A percentile compares a stretch with the other conserved stretches of the same genome.
Conservation (phyloP, 2,113 vertebrate species). For the Oncorhynchus gorbuscha region DNA sequence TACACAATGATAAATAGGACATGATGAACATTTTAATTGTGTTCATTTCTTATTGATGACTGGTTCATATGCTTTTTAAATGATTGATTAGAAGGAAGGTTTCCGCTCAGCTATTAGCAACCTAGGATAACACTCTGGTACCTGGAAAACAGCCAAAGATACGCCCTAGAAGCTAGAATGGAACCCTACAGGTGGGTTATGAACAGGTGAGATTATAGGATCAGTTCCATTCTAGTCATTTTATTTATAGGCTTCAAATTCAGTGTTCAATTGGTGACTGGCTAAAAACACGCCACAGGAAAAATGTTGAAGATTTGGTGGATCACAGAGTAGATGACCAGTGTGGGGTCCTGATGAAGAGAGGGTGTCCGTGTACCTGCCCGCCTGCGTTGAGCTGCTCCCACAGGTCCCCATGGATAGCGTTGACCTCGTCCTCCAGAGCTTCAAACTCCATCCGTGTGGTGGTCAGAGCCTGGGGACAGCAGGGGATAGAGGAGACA, state of each 20-base stretch:
- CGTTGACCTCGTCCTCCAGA: conserved; percentile 87
- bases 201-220: not conserved
- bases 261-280: not conserved
- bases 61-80: too few relatives aligned
- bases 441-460: conserved; percentile 86
- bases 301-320: too few relatives aligned
- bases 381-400: conserved; percentile 91
- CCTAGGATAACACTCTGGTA: too few relatives aligned
- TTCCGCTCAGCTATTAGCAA: too few relatives aligned
- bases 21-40: too few relatives aligned
- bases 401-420: conserved; percentile 92
- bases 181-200: not conserved
- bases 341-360: not conserved
- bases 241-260: not conserved
- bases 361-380: conserved; percentile 73
- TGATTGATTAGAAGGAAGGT: not conserved
- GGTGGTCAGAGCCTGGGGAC: conserved; percentile 79
- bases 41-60: too few relatives aligned
- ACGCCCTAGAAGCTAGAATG: not conserved
- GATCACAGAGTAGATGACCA: not conserved
- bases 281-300: not conserved
- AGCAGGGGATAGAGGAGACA: not conserved
- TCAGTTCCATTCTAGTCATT: not conserved
- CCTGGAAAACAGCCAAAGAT: not conserved
- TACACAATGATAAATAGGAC: too few relatives aligned